A percentile compares a stretch with the other conserved stretches of the same genome.
phyloP scores from a whole-genome alignment of 2,797 vertebrate species.

The Sebastes umbrosus region DNA sequence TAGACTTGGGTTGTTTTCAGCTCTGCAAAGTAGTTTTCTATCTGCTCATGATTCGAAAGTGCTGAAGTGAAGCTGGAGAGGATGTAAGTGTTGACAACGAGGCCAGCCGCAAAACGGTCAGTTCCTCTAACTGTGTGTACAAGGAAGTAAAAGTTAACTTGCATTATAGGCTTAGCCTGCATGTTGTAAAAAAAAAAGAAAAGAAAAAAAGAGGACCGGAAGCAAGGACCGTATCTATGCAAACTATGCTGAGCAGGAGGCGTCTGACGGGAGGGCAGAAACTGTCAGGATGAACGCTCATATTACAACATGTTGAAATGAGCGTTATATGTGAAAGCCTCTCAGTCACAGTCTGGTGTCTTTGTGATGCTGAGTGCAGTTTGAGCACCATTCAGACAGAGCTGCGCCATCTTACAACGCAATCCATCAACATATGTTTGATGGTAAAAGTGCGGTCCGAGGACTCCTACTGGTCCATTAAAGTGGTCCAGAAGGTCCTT shows the following conservation, averaged over 20 bases:
- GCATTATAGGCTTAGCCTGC: slow-evolving; percentile 65
- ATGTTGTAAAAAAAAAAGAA: slow-evolving; percentile 53
- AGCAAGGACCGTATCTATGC: slow-evolving; percentile 81
- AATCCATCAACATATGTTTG: neutral
- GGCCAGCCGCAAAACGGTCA: slow-evolving; percentile 70
- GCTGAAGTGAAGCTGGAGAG: slow-evolving; percentile 34
- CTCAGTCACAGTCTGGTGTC: too few relatives aligned
- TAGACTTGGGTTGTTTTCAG: neutral
- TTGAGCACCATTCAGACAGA: too few relatives aligned
- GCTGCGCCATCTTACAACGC: neutral
- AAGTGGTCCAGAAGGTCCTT: neutral
- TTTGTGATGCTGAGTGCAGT: neutral
- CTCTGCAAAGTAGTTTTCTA: slow-evolving; percentile 9
- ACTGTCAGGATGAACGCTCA: too few relatives aligned
- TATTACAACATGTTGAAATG: too few relatives aligned
- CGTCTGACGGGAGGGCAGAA: too few relatives aligned
- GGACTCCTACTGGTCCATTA: neutral
- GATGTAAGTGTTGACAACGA: slow-evolving; percentile 47
- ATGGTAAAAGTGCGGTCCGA: neutral
- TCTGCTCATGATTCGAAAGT: slow-evolving; percentile 57
- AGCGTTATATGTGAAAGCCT: too few relatives aligned
- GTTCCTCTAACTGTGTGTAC: slow-evolving; percentile 84
- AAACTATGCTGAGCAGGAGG: slow-evolving; percentile 66
- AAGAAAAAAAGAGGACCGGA: slow-evolving; percentile 65
- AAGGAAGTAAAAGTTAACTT: slow-evolving; percentile 84